Percentiles rank a stretch among this genome's conserved stretches.
These are phyloP conservation scores for Acanthoscelides obtectus DNA, from an alignment of 2,888 invertebrate species.

Conservation along the genomic window DNA sequence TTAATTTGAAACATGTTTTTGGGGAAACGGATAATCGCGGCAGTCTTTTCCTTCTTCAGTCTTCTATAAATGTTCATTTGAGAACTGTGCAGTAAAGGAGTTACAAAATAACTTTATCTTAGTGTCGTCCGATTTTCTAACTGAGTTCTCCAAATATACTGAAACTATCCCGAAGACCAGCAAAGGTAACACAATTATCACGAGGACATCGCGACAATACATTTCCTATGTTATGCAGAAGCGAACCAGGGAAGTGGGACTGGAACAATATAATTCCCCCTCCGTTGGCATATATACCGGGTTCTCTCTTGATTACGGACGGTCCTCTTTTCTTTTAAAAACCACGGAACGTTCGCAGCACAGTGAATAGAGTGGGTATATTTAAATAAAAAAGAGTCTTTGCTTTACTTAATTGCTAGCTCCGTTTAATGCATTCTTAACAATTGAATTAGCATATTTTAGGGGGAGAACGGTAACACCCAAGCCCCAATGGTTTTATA, in stretches of 20 bases:
- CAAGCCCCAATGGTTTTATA: neutral
- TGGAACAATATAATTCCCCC: neutral
- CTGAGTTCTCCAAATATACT: too few relatives aligned
- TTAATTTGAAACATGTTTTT: too few relatives aligned
- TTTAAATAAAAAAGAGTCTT: slow-evolving; percentile 3
- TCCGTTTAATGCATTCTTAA: slow-evolving; percentile 12
- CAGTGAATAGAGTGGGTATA: neutral
- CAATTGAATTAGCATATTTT: slow-evolving; percentile 19
- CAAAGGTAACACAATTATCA: neutral
- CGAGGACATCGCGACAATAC: neutral
- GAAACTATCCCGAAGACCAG: neutral
- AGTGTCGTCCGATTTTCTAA: too few relatives aligned
- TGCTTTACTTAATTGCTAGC: slow-evolving; percentile 10
- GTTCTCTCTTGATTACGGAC: neutral
- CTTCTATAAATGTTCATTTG: too few relatives aligned
- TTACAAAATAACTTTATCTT: too few relatives aligned
- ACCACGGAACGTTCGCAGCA: neutral
- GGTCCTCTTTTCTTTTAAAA: neutral
- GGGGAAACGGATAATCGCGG: too few relatives aligned
- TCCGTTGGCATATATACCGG: neutral
- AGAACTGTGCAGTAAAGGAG: too few relatives aligned
- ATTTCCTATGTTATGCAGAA: neutral
- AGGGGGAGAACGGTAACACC: slow-evolving; percentile 3
- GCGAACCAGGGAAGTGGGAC: neutral
- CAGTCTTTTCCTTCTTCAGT: too few relatives aligned